Evolutionary conservation across 2,888 invertebrate species (phyloP).

Genomic region (Meta bourneti): DNA sequence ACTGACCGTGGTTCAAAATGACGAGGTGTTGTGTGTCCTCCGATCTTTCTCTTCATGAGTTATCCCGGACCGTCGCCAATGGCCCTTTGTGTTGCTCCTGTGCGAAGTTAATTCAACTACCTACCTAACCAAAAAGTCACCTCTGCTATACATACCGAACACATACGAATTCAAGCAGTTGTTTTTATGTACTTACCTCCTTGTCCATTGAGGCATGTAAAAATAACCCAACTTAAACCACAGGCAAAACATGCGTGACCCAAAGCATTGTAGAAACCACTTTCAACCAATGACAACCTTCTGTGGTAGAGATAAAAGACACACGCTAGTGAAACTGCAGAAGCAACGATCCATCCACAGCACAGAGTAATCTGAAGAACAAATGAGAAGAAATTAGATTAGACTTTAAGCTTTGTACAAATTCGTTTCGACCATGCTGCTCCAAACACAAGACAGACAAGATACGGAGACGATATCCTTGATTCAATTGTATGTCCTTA

Average conservation of each 20-base stretch:
- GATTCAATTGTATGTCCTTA: background rate
- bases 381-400: background rate
- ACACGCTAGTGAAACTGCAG: background rate
- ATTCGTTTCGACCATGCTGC: background rate
- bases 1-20: too few species aligned
- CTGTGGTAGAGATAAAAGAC: conserved; percentile 18
- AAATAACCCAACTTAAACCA: conserved; percentile 49
- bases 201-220: conserved; percentile 40
- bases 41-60: too few species aligned
- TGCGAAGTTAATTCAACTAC: too few species aligned
- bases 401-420: too few species aligned
- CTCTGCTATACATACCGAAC: too few species aligned
- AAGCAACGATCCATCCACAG: conserved; percentile 40
- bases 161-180: too few species aligned
- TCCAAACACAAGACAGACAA: background rate
- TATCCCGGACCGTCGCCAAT: too few species aligned
- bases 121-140: too few species aligned
- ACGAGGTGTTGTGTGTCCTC: too few species aligned
- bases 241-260: background rate
- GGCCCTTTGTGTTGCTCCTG: too few species aligned
- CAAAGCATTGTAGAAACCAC: conserved; percentile 41
- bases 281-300: background rate
- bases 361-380: conserved; percentile 15
- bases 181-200: conserved; percentile 8
- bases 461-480: too few species aligned